A percentile compares a stretch with the other conserved stretches of the same genome.
Conservation (phyloP, 2,113 vertebrate species). For the Neopipo cinnamomea region DNA sequence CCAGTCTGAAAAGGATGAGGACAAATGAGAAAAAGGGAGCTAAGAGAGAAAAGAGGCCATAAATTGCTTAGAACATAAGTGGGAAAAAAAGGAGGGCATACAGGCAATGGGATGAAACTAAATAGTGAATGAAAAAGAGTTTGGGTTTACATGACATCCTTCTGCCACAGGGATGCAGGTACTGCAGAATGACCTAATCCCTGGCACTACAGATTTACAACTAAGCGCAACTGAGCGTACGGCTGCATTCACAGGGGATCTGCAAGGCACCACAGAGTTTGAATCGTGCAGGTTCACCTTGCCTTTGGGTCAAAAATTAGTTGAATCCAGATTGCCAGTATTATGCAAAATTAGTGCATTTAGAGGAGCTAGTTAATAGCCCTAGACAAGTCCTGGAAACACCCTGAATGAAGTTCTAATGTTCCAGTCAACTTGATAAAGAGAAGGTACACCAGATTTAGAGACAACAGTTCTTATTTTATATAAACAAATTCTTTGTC, state of each 20-base stretch:
- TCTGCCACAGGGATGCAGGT: neutral
- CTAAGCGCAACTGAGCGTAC: rapidly evolving
- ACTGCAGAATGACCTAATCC: neutral
- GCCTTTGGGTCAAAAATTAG: neutral
- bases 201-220: neutral
- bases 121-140: neutral
- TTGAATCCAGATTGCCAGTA: neutral
- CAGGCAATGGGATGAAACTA: neutral
- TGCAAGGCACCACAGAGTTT: neutral
- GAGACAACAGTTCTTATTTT: neutral
- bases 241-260: neutral
- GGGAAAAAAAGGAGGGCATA: no score
- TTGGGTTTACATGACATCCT: neutral
- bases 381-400: neutral
- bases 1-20: neutral
- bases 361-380: neutral
- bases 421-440: neutral
- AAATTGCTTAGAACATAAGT: neutral
- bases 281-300: neutral
- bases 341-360: neutral
- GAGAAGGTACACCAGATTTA: neutral
- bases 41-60: neutral
- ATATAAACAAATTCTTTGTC: neutral
- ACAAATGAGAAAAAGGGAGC: neutral
- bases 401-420: neutral